Evolutionary conservation across 2,888 invertebrate species (phyloP).

Genomic region (Thalpophila matura): DNA sequence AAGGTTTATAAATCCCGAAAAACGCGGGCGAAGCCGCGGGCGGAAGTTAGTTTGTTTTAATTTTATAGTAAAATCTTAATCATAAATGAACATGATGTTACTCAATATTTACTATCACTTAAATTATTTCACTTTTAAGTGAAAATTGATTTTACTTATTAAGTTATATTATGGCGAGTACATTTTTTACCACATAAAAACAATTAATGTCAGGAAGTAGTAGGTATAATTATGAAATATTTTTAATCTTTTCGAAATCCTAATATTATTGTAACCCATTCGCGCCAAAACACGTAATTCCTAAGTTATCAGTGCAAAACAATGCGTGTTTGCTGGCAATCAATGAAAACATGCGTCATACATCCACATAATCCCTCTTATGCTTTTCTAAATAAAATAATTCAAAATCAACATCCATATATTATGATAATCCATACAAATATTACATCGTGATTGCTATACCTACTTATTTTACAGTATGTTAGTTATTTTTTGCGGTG

Average conservation of each 20-base stretch:
- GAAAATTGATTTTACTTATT: too few relatives aligned
- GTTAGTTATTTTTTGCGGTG: background rate
- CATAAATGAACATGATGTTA: too few relatives aligned
- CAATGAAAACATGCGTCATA: conserved; percentile 11
- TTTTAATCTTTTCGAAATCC: background rate
- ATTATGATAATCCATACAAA: background rate
- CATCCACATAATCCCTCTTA: background rate
- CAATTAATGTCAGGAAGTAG: too few relatives aligned
- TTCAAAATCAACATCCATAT: conserved; percentile 17
- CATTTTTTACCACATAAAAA: too few relatives aligned
- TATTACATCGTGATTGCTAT: background rate
- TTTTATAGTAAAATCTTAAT: too few relatives aligned
- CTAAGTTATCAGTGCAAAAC: conserved; percentile 8
- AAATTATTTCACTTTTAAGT: too few relatives aligned
- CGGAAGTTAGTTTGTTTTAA: too few relatives aligned
- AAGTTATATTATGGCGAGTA: too few relatives aligned
- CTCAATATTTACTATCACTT: too few relatives aligned
- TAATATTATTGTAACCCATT: background rate
- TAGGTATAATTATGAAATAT: background rate
- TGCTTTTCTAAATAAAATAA: background rate
- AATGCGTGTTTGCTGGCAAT: background rate
- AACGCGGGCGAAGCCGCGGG: too few relatives aligned
- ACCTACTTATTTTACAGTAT: background rate
- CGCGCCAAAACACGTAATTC: background rate
- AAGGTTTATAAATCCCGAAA: too few relatives aligned